Evolutionary conservation across 1,140 invertebrate species (phyloP), one percentile per base, ranked within the genome.

Genomic region (Zaprionus capensis): DNA sequence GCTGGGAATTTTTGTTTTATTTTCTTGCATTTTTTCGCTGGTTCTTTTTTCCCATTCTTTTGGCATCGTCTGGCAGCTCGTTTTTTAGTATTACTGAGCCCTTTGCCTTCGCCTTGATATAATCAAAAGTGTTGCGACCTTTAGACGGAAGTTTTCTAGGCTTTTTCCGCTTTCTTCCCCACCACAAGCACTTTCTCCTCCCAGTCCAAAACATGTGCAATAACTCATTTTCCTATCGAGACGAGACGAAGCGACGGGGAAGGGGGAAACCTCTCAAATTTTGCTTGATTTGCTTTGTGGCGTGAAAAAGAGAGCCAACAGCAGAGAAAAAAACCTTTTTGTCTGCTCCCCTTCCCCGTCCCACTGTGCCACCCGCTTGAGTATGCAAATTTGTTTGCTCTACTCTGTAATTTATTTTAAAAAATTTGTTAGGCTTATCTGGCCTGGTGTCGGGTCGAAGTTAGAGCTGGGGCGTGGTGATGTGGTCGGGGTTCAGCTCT

Each of bases 361-460:
- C 34, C 6, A 2, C 17, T 5, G 15, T 22, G 14, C 34, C 4
- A 26, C 31, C 24, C 59, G 38, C 56, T 79, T 70, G 73, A 83
- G 72, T 90, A 90, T 88, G 84, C 78, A 88, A 88, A 88, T 88
- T 90, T 88, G 85, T 88, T 88, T 88, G 85, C 84, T 90, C 85
- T 65, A 84, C 81, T 88, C 85, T 90, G 85, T 88, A 88, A 88
- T 88, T 88, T 88, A 88, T 88, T 88, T 88, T 74, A 81, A 90
- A 90, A 88, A 88, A 88, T 90, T 90, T 88, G 84, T 88, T 90
- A 88, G 78, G 84, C 84, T 88, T 88, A 88, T 88, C 84, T 90
- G 84, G 64, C 63, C 57, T 64, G 55, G 76, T 63, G 68, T 72
- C 62, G 65, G 56, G 67, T 64, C 71, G 67, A 36, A 53, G 24